Conservation (phyloP, 1,140 invertebrate species). For the Musca vetustissima region DNA sequence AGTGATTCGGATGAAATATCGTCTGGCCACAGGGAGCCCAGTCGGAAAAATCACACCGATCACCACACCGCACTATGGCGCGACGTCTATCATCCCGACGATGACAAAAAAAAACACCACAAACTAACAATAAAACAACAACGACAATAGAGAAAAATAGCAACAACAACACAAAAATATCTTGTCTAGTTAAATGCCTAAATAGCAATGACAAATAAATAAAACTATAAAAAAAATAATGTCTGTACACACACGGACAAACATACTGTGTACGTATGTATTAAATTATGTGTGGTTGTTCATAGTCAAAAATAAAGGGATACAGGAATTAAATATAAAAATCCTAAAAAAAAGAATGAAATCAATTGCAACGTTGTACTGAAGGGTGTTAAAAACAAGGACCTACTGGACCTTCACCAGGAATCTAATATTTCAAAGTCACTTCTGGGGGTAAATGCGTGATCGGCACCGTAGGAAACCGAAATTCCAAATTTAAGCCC, state of each 20-base stretch:
- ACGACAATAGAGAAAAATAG: neutral
- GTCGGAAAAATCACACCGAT: conserved; percentile 24
- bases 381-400: too few relatives aligned
- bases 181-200: conserved; percentile 13
- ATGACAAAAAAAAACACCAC: too few relatives aligned
- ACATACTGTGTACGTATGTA: neutral
- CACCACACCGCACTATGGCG: conserved; percentile 31
- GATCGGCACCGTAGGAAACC: too few relatives aligned
- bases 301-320: too few relatives aligned
- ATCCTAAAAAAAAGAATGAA: too few relatives aligned
- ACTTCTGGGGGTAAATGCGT: too few relatives aligned
- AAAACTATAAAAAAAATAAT: conserved; percentile 2
- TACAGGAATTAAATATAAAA: too few relatives aligned
- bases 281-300: too few relatives aligned
- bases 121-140: neutral
- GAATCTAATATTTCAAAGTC: too few relatives aligned
- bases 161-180: neutral
- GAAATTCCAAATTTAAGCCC: too few relatives aligned
- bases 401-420: too few relatives aligned
- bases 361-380: too few relatives aligned
- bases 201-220: conserved; percentile 24
- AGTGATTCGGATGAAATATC: conserved; percentile 29
- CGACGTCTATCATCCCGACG: conserved; percentile 21
- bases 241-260: neutral
- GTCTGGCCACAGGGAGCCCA: conserved; percentile 29